A percentile compares a stretch with the other conserved stretches of the same genome.
These are phyloP conservation scores for Aporophyla nigra DNA, from an alignment of 2,888 invertebrate genomes.

Conservation along the genomic window DNA sequence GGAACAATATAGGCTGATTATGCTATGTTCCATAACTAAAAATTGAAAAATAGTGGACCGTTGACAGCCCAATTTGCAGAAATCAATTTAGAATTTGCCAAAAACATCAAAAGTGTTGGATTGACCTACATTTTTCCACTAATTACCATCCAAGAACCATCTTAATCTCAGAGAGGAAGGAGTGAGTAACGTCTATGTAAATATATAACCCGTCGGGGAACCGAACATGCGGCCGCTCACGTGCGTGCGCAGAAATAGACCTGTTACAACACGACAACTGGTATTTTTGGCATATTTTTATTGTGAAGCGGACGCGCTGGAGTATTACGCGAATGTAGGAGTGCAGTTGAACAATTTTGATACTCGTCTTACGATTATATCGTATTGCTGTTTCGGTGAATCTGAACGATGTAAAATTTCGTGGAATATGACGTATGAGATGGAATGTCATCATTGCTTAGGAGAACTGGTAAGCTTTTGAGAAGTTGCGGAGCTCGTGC, in stretches of 20 bases:
- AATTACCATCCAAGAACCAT: neutral
- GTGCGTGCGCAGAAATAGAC: constrained; percentile 58
- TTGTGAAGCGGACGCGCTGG: constrained; percentile 50
- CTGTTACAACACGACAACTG: constrained; percentile 56
- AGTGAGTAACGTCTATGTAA: constrained; percentile 15
- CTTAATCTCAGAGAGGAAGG: no score
- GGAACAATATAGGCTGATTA: no score
- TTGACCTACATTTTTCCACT: neutral
- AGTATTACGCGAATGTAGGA: constrained; percentile 24
- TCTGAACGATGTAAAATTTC: neutral
- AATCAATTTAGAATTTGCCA: neutral
- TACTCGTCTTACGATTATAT: neutral
- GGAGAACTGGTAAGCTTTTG: no score
- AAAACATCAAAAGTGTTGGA: neutral
- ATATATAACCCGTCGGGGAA: constrained; percentile 40
- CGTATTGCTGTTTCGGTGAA: neutral
- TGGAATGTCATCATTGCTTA: neutral
- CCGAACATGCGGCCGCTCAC: constrained; percentile 53
- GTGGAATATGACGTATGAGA: neutral
- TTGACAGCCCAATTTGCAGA: neutral
- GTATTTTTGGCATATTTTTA: constrained; percentile 61
- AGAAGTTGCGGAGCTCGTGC: no score
- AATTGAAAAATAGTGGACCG: no score
- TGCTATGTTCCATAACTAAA: no score
- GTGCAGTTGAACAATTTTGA: constrained; percentile 21